Conservation (phyloP, 2,797 vertebrate genomes). For the Myotis daubentonii region DNA sequence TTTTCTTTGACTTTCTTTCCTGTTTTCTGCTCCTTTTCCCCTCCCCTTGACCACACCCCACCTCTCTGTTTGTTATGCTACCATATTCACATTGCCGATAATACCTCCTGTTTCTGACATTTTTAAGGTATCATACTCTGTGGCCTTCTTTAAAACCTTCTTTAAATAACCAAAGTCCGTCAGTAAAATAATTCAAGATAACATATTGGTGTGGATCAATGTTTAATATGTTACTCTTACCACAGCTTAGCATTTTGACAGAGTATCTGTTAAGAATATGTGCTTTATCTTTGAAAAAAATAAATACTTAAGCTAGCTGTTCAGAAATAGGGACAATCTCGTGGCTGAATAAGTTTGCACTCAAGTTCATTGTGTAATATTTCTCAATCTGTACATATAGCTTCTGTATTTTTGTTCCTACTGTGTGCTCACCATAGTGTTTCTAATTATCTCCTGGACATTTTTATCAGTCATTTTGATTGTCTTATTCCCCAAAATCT, state of each 20-base stretch:
- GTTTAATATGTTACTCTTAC: neutral
- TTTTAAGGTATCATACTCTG: neutral
- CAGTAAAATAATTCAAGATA: constrained; percentile 13
- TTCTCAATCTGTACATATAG: neutral
- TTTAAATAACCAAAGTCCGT: neutral
- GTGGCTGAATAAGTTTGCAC: neutral
- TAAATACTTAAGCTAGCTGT: neutral
- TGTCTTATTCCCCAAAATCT: neutral
- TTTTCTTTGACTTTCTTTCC: neutral
- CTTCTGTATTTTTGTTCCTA: neutral
- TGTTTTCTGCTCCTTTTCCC: neutral
- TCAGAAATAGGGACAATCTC: neutral
- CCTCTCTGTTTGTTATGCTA: neutral
- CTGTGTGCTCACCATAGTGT: neutral
- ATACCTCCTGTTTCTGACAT: neutral
- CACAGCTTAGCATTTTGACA: neutral
- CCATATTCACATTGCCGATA: neutral
- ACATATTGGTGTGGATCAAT: neutral
- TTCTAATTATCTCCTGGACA: neutral
- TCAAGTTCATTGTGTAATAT: neutral
- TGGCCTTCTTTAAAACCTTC: neutral
- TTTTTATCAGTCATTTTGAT: neutral
- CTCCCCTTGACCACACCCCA: too few relatives aligned
- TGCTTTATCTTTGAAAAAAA: constrained; percentile 21
- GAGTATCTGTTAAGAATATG: neutral